Evolutionary conservation across 2,888 invertebrate species (phyloP).

Genomic region (Tetrapedia diversipes): DNA sequence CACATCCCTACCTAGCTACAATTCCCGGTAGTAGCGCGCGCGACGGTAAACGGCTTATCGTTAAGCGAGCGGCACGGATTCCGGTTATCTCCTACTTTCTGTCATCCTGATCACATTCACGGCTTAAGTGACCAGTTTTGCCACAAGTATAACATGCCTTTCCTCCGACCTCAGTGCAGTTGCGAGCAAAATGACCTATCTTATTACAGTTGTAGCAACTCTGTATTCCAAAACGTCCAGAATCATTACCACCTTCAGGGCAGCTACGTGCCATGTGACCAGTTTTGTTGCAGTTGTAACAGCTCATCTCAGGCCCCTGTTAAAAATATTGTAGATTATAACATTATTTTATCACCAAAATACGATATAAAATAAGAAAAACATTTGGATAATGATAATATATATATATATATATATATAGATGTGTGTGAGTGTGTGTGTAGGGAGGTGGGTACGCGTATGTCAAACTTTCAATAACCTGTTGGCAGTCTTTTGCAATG

Average conservation of each 20-base stretch:
- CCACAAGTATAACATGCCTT: slow-evolving; percentile 97
- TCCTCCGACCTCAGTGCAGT: slow-evolving; percentile 85
- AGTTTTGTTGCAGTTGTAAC: slow-evolving; percentile 97
- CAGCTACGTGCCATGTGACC: slow-evolving; percentile 96
- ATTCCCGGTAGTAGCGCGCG: slow-evolving; percentile 77
- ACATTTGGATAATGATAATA: background rate
- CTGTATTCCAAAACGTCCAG: slow-evolving; percentile 82
- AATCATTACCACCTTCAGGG: slow-evolving; percentile 88
- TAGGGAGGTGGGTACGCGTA: background rate
- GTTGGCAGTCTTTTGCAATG: slow-evolving; percentile 96
- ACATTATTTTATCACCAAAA: background rate
- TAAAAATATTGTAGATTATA: slow-evolving; percentile 14
- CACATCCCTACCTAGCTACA: slow-evolving; percentile 80
- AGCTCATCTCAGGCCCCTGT: slow-evolving; percentile 85
- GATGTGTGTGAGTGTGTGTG: too few species aligned
- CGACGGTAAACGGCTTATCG: slow-evolving; percentile 80
- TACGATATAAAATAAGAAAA: background rate
- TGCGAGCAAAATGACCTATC: slow-evolving; percentile 88
- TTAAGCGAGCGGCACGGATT: slow-evolving; percentile 81
- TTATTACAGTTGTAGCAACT: slow-evolving; percentile 88
- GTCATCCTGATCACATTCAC: slow-evolving; percentile 93
- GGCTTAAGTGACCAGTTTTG: slow-evolving; percentile 95
- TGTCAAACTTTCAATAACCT: slow-evolving; percentile 79
- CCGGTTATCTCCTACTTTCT: slow-evolving; percentile 84
- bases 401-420: background rate